Conservation (phyloP, 2,797 vertebrate genomes). For the Distichodus sexfasciatus region DNA sequence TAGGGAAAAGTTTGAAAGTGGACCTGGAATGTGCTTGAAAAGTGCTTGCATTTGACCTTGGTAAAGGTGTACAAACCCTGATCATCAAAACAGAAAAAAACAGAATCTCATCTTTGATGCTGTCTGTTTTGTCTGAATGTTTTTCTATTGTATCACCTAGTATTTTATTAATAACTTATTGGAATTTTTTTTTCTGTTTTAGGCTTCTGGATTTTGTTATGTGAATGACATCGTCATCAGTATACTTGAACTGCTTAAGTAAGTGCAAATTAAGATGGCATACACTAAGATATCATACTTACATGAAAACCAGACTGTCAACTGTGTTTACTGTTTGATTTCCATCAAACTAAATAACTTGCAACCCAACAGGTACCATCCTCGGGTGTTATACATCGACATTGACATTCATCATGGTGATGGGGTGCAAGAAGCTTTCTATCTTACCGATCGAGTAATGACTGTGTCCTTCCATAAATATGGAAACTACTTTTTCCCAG, state of each 20-base stretch:
- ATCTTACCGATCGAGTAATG: slow-evolving; percentile 97
- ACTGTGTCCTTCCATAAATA: slow-evolving; percentile 99
- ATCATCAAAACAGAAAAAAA: too few species aligned
- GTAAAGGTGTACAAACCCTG: too few species aligned
- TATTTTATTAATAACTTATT: too few species aligned
- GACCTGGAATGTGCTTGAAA: too few species aligned
- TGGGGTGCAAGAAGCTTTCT: slow-evolving; percentile 96
- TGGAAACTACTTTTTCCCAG: slow-evolving; percentile 97
- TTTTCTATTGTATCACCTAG: too few species aligned
- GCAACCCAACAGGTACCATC: slow-evolving; percentile 82
- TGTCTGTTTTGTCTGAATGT: too few species aligned
- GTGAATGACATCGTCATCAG: slow-evolving; percentile 99
- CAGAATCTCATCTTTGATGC: too few species aligned
- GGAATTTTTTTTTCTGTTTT: slow-evolving; percentile 42
- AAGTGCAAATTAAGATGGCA: slow-evolving; percentile 64
- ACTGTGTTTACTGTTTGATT: too few species aligned
- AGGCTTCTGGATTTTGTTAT: slow-evolving; percentile 98
- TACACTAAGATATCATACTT: too few species aligned
- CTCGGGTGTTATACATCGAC: slow-evolving; percentile 96
- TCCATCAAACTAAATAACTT: not conserved
- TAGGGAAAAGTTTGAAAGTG: too few species aligned
- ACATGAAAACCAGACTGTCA: too few species aligned
- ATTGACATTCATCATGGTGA: slow-evolving; percentile 98
- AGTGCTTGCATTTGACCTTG: too few species aligned
- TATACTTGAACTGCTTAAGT: slow-evolving; percentile 97